A percentile compares a stretch with the other conserved stretches of the same genome.
These are phyloP conservation scores for Drosophila mimica DNA, from an alignment of 2,888 invertebrate genomes.

Conservation along the genomic window DNA sequence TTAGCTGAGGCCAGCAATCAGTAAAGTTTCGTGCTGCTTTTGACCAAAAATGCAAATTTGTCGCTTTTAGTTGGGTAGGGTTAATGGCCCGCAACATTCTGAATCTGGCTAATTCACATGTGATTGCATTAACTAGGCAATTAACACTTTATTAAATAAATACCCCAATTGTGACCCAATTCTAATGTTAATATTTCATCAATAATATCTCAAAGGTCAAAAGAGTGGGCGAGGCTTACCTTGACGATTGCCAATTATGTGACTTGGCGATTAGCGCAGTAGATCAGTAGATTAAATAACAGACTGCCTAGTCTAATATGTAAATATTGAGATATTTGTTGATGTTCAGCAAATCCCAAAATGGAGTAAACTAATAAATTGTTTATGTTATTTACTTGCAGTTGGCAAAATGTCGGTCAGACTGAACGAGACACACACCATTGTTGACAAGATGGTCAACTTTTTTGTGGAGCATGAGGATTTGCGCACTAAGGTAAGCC, in stretches of 20 bases:
- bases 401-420: constrained; percentile 78
- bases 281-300: constrained; percentile 48
- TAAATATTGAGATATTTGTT: constrained; percentile 52
- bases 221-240: constrained; percentile 60
- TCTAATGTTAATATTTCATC: constrained; percentile 13
- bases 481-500: constrained; percentile 79
- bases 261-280: constrained; percentile 51
- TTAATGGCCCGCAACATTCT: constrained; percentile 55
- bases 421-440: constrained; percentile 83
- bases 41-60: constrained; percentile 5
- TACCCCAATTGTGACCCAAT: background rate
- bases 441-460: constrained; percentile 84
- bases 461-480: constrained; percentile 85
- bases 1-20: constrained; percentile 36
- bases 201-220: constrained; percentile 18
- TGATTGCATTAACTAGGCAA: constrained; percentile 32
- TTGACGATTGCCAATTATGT: constrained; percentile 59
- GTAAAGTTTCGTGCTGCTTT: constrained; percentile 6
- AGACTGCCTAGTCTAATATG: constrained; percentile 15
- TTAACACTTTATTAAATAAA: constrained; percentile 21
- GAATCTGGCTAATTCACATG: constrained; percentile 51
- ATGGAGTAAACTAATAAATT: constrained; percentile 2
- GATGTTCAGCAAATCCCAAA: background rate
- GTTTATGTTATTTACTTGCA: constrained; percentile 29
- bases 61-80: constrained; percentile 38